These are phyloP conservation scores for Andrena minutula DNA, from an alignment of 2,888 invertebrate species.

Conservation along the genomic window DNA sequence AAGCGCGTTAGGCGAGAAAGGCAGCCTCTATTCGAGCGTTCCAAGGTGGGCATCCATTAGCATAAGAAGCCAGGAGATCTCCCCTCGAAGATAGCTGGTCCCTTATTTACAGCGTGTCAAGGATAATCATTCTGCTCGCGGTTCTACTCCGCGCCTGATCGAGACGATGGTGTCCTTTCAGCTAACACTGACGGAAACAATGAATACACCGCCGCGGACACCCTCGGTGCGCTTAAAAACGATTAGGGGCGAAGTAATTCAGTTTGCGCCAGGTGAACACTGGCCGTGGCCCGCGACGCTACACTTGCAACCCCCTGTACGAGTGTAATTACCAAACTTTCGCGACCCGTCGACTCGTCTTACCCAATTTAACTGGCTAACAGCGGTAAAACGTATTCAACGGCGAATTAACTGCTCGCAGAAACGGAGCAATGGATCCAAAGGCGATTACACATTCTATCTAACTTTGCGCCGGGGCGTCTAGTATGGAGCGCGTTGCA, in stretches of 20 bases:
- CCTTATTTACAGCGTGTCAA: constrained; percentile 69
- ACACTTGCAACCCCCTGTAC: neutral
- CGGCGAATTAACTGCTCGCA: neutral
- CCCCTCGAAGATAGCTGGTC: constrained; percentile 53
- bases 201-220: neutral
- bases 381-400: constrained; percentile 5
- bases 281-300: neutral
- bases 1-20: constrained; percentile 38
- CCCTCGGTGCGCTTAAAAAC: neutral
- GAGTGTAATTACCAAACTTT: constrained; percentile 2
- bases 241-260: neutral
- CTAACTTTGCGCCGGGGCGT: neutral
- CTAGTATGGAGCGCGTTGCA: neutral
- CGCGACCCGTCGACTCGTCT: neutral
- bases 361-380: neutral
- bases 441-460: neutral
- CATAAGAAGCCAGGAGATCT: constrained; percentile 68
- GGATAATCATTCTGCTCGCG: constrained; percentile 54
- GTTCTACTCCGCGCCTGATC: constrained; percentile 14
- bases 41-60: constrained; percentile 67
- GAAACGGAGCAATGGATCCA: neutral
- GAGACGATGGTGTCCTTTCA: neutral
- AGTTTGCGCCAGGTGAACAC: neutral
- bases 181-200: neutral
- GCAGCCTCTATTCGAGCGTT: constrained; percentile 14